phyloP scores from a whole-genome alignment of 2,797 vertebrate species.

The Poeciliopsis gracilis region DNA sequence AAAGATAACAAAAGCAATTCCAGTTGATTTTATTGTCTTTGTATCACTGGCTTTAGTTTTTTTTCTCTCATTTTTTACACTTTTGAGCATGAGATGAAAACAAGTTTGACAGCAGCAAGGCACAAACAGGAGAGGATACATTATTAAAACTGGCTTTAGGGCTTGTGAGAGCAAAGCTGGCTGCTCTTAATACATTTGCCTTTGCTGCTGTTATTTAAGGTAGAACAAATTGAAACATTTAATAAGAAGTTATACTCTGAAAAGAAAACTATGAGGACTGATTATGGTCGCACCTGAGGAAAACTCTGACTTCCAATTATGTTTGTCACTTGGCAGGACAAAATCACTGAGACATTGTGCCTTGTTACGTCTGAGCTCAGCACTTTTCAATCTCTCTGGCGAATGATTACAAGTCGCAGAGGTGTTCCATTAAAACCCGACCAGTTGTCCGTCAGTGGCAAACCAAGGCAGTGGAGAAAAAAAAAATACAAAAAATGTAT shows the following conservation, averaged over 20 bases:
- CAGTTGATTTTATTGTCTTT: neutral
- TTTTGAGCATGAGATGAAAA: slow-evolving; percentile 6
- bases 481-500: neutral
- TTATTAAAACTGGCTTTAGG: slow-evolving; percentile 59
- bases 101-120: slow-evolving; percentile 44
- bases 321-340: slow-evolving; percentile 10
- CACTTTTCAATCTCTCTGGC: slow-evolving; percentile 27
- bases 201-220: slow-evolving; percentile 21
- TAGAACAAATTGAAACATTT: slow-evolving; percentile 17
- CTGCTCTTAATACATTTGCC: slow-evolving; percentile 37
- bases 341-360: slow-evolving; percentile 9
- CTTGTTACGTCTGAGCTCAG: slow-evolving; percentile 29
- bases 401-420: slow-evolving; percentile 44
- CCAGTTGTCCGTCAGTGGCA: slow-evolving; percentile 24
- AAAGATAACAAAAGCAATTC: neutral
- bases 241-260: slow-evolving; percentile 4
- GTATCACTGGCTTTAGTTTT: neutral
- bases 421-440: slow-evolving; percentile 54
- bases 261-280: slow-evolving; percentile 4
- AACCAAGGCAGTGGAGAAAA: slow-evolving; percentile 20
- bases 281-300: slow-evolving; percentile 6
- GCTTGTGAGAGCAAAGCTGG: slow-evolving; percentile 51
- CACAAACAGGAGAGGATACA: slow-evolving; percentile 56
- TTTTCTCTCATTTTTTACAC: neutral
- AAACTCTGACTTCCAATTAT: slow-evolving; percentile 11